Percentiles rank a stretch among this genome's conserved stretches.
phyloP scores from a whole-genome alignment of 2,797 vertebrate species.

The Gallirallus australis region DNA sequence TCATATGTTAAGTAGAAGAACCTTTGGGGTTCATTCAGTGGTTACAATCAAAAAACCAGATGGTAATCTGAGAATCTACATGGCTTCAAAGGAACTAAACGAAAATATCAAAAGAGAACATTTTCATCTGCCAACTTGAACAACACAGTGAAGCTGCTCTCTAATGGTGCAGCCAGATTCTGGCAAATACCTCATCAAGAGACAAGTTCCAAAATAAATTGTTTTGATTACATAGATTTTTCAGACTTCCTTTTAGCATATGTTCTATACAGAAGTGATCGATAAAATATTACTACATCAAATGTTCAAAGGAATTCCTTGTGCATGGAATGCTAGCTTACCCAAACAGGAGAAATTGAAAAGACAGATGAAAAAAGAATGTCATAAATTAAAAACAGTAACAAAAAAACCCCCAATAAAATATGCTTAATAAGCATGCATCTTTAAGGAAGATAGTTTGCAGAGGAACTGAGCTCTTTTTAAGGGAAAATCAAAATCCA shows the following conservation, averaged over 20 bases:
- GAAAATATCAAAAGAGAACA: conserved; percentile 71
- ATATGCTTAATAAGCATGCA: not conserved
- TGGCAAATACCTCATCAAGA: conserved; percentile 35
- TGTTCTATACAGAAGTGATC: conserved; percentile 63
- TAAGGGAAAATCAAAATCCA: not conserved
- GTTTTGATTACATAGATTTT: conserved; percentile 53
- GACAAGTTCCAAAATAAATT: conserved; percentile 58
- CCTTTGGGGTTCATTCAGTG: conserved; percentile 52
- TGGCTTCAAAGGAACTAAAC: conserved; percentile 65
- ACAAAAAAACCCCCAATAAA: not conserved
- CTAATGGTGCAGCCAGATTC: conserved; percentile 48
- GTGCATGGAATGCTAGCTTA: not conserved
- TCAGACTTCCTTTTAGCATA: conserved; percentile 61
- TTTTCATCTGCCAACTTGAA: conserved; percentile 70
- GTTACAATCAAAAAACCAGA: conserved; percentile 58
- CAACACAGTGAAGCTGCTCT: conserved; percentile 32
- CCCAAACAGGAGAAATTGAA: not conserved
- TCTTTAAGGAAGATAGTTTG: not conserved
- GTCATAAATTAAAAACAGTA: not conserved
- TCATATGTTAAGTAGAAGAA: conserved; percentile 62
- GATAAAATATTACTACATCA: conserved; percentile 64
- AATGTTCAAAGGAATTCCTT: conserved; percentile 61
- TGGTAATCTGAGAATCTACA: conserved; percentile 59
- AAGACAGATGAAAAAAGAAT: not conserved
- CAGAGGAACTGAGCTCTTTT: not conserved